Evolutionary conservation across 2,113 vertebrate genomes (phyloP), one percentile per base, ranked within the genome.

Genomic region (Leptosomus discolor): DNA sequence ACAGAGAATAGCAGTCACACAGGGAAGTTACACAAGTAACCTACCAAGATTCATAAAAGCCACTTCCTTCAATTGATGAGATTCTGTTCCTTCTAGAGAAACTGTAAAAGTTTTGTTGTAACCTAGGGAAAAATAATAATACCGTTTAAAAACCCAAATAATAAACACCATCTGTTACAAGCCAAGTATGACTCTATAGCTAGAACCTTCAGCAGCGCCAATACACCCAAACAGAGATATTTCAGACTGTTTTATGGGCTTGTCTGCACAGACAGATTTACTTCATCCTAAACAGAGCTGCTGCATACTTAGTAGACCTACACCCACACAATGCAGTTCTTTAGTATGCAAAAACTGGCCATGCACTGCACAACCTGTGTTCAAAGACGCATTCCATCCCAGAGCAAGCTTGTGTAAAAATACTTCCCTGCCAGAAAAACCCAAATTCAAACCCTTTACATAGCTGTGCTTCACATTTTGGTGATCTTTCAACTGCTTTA

Each of bases 31-130:
- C 34, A 46, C 32, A 94, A 91, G 86, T 60, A 85, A 97, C 98
- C 94, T 97, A 99, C 99, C 99, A 85, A 99, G 98, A 86, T 98
- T 98, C 91, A 99, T 98, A 97, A 99, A 99, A 92, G 98, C 95
- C 26, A 98, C 95, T 87, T 92, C 97, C 61, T 97, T 87, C 65
- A 94, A 93, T 91, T 96, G 82, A 54, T 80, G 61, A 71, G 90
- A 32, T 90, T 83, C 90, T 36, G 91, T 90, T 87, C 92, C 91
- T 88, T 98, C 97, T 75, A 98, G 95, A 97, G 98, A 96, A 37
- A 98, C 97, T 36, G 97, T 99, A 97, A 99, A 99, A 37, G 98
- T 99, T 98, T 98, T 99, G 94, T 98, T 99, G 97, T 98, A 98
- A 84, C 99, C 99, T 99, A 95, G 12, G 65, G 48, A 90, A 46